phyloP scores from a whole-genome alignment of 2,113 vertebrate genomes.

The Baryphthengus martii region DNA sequence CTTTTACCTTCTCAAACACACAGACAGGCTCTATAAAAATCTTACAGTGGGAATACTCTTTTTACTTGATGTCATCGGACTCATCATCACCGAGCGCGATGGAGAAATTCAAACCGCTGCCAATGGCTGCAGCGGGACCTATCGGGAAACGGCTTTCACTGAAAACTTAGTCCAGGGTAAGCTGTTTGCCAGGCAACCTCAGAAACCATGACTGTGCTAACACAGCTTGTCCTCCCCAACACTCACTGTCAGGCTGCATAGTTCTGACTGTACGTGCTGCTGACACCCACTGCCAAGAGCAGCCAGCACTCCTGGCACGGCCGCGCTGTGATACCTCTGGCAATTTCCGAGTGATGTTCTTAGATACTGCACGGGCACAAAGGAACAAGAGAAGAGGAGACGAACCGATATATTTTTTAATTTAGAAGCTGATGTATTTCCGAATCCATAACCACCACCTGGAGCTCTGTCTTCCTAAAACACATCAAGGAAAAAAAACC shows the following conservation, averaged over 20 bases:
- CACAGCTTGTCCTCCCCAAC: background rate
- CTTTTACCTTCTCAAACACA: fast-evolving
- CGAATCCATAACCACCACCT: background rate
- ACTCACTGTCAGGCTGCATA: background rate
- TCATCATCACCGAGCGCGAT: fast-evolving
- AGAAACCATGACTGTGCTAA: background rate
- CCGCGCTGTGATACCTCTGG: background rate
- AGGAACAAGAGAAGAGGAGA: too few relatives aligned
- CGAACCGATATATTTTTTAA: background rate
- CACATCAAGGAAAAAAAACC: background rate
- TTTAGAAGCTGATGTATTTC: background rate
- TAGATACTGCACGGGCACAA: fast-evolving
- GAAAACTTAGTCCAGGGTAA: background rate
- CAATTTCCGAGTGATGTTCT: background rate
- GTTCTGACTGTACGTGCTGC: background rate
- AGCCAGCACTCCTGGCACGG: background rate
- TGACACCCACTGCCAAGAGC: background rate
- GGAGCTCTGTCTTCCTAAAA: background rate
- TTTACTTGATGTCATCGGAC: background rate
- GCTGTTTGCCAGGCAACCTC: background rate
- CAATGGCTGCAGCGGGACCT: background rate
- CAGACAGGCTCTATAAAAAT: fast-evolving
- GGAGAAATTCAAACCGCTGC: background rate
- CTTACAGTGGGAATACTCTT: fast-evolving
- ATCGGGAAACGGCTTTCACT: background rate